Evolutionary conservation across 2,797 vertebrate species (phyloP).

Genomic region (Micromesistius poutassou): DNA sequence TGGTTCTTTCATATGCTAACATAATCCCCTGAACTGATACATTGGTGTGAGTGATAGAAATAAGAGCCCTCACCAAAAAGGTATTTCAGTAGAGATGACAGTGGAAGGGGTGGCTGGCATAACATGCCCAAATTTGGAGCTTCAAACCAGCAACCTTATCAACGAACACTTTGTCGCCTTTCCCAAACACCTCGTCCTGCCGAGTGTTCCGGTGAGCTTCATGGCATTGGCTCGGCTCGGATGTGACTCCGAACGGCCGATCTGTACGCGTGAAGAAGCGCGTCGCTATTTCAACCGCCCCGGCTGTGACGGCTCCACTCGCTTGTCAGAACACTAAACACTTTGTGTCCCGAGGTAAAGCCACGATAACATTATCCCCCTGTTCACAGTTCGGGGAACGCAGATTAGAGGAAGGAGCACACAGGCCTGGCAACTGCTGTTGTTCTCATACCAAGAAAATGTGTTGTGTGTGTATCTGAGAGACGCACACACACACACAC

Average conservation of each 20-base stretch:
- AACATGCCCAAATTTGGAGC: not conserved
- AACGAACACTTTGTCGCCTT: not conserved
- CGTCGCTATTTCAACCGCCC: not conserved
- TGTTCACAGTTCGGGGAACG: not conserved
- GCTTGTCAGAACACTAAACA: not conserved
- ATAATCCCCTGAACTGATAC: no score
- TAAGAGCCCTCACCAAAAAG: not conserved
- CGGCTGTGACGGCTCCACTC: not conserved
- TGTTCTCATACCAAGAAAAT: not conserved
- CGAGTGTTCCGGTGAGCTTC: not conserved
- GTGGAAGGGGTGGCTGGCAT: not conserved
- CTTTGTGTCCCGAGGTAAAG: conserved; percentile 1
- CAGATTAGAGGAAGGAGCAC: not conserved
- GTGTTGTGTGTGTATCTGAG: no score
- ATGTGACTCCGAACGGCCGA: not conserved
- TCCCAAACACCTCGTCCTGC: not conserved
- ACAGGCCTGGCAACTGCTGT: not conserved
- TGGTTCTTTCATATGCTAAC: no score
- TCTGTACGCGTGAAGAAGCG: not conserved
- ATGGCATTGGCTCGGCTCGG: not conserved
- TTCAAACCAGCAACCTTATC: not conserved
- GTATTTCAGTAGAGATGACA: not conserved
- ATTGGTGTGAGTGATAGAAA: not conserved
- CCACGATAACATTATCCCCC: not conserved
- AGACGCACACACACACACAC: no score